phyloP scores from a whole-genome alignment of 2,113 vertebrate species.

The Halichoeres trimaculatus region DNA sequence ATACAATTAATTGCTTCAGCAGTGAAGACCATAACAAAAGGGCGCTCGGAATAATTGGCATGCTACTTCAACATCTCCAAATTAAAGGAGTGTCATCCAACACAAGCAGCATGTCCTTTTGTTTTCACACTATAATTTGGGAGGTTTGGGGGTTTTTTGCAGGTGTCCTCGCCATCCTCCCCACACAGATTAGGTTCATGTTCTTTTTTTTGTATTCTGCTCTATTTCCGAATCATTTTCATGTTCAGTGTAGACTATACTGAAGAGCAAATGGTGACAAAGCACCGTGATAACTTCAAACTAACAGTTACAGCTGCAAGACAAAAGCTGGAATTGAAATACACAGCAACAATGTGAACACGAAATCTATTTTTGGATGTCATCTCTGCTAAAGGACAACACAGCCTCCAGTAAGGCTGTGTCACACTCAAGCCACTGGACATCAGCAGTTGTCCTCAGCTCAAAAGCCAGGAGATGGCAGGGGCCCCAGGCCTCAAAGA shows the following conservation, averaged over 20 bases:
- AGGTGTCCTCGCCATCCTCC: not conserved
- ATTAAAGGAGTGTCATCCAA: constrained; percentile 7
- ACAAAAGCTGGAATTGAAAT: constrained; percentile 33
- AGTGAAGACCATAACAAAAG: constrained; percentile 1
- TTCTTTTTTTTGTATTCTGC: not conserved
- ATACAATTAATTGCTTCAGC: constrained; percentile 10
- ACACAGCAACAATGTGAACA: not conserved
- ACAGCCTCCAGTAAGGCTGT: constrained; percentile 47
- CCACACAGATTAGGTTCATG: not conserved
- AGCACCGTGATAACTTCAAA: not conserved
- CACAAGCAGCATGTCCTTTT: constrained; percentile 13
- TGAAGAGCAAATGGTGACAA: constrained; percentile 7
- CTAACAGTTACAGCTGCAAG: constrained; percentile 26
- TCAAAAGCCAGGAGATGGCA: constrained; percentile 44
- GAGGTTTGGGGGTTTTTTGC: constrained; percentile 6
- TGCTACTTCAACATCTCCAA: constrained; percentile 7
- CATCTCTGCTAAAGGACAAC: constrained; percentile 57
- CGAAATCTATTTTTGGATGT: constrained; percentile 59
- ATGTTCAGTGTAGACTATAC: not conserved
- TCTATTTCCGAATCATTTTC: not conserved
- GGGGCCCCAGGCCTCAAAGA: constrained; percentile 37
- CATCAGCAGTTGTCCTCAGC: constrained; percentile 46
- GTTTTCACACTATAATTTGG: constrained; percentile 18
- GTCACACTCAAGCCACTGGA: constrained; percentile 33
- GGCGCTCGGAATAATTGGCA: constrained; percentile 9